Conservation (phyloP, 64 coral and sea anemone genomes). For the Stichodactyla mertensii region DNA sequence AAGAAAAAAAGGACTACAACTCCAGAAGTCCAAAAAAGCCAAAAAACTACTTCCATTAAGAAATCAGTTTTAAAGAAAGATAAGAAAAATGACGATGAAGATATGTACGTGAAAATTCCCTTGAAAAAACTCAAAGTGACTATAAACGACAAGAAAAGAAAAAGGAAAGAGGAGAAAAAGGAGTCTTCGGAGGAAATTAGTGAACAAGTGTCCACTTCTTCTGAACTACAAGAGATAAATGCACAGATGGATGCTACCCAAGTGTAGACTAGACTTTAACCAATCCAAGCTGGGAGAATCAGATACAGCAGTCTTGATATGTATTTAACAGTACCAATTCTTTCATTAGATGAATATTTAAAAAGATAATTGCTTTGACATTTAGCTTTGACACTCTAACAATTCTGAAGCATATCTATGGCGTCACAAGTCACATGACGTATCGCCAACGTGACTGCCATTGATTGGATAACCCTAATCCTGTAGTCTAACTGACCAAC, state of each 20-base stretch:
- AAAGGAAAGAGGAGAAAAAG: neutral
- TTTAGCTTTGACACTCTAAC: no score
- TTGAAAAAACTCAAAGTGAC: neutral
- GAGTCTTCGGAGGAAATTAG: neutral
- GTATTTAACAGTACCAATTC: no score
- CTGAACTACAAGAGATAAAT: conserved; percentile 12
- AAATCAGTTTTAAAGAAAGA: conserved; percentile 4
- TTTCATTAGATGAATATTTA: no score
- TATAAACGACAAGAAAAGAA: conserved; percentile 13
- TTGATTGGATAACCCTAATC: no score
- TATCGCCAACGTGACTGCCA: no score
- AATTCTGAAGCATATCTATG: no score
- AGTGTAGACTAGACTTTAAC: neutral
- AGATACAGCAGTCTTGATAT: no score
- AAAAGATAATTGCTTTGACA: no score
- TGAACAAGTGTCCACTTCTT: conserved; percentile 19
- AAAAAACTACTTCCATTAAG: neutral
- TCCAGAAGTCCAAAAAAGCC: neutral
- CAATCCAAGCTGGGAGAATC: neutral
- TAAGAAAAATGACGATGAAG: neutral
- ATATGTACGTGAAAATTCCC: conserved; percentile 24
- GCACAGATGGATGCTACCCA: conserved; percentile 30
- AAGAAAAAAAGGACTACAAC: neutral
- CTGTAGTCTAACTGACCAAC: no score
- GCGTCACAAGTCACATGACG: no score